phyloP scores from a whole-genome alignment of 2,888 invertebrate species.

The Eristalis tenax region DNA sequence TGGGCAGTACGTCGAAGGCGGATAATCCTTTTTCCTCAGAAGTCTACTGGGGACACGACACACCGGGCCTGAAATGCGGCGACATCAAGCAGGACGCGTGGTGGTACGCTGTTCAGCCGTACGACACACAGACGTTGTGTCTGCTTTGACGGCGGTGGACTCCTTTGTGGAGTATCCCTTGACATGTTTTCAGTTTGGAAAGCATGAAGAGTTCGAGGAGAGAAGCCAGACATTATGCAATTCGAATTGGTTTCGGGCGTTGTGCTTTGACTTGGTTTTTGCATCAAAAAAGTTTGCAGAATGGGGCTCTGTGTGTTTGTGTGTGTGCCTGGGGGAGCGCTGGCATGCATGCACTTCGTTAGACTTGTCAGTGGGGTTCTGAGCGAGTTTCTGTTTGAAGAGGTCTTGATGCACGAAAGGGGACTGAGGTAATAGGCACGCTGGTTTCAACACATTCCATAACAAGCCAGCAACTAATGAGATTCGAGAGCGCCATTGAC shows the following conservation, averaged over 20 bases:
- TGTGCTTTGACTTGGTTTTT: neutral
- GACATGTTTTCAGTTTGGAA: neutral
- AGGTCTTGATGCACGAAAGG: neutral
- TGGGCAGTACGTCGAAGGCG: conserved; percentile 28
- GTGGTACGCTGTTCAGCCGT: neutral
- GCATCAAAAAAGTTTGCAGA: neutral
- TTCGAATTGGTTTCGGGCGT: neutral
- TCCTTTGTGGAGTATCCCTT: neutral
- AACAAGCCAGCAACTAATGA: neutral
- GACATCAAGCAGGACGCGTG: neutral
- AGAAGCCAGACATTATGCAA: neutral
- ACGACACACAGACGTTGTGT: neutral
- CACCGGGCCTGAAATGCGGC: too few species aligned
- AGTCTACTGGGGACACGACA: neutral
- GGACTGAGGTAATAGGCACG: neutral
- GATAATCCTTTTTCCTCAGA: conserved; percentile 49
- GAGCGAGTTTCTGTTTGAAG: neutral
- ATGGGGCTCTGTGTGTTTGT: neutral
- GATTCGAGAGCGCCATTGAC: neutral
- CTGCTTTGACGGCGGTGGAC: neutral
- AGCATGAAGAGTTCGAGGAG: neutral
- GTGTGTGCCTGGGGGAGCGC: neutral
- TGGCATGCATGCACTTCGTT: neutral
- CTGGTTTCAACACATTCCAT: neutral
- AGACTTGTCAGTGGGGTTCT: neutral